A percentile compares a stretch with the other conserved stretches of the same genome.
Conservation (phyloP, 2,888 invertebrate species). For the Oegoconia quadripuncta region DNA sequence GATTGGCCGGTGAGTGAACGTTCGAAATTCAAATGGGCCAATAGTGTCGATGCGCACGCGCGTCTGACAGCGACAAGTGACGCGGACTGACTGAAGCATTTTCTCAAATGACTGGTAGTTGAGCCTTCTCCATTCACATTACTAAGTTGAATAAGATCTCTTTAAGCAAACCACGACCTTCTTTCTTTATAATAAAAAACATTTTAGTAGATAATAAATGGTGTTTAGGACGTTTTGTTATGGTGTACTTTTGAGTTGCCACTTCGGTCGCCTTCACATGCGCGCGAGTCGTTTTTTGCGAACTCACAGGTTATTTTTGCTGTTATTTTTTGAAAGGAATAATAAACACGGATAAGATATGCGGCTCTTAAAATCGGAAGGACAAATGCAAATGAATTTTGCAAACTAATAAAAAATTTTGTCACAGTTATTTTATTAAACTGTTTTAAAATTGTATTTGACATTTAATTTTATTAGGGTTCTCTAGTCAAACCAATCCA, state of each 20-base stretch:
- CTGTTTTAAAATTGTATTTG: no score
- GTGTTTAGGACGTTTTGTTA: slow-evolving; percentile 31
- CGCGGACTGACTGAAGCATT: slow-evolving; percentile 61
- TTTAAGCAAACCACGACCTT: slow-evolving; percentile 26
- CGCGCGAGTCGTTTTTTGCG: slow-evolving; percentile 68
- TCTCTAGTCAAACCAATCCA: no score
- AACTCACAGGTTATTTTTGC: slow-evolving; percentile 42
- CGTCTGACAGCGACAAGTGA: slow-evolving; percentile 54
- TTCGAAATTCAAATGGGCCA: slow-evolving; percentile 61
- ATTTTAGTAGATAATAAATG: slow-evolving; percentile 14
- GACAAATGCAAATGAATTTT: no score
- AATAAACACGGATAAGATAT: no score
- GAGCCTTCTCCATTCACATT: slow-evolving; percentile 68
- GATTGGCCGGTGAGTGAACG: slow-evolving; percentile 61
- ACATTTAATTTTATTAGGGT: no score
- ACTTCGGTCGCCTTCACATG: slow-evolving; percentile 73
- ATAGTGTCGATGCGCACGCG: slow-evolving; percentile 42
- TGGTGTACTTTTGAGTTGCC: slow-evolving; percentile 37
- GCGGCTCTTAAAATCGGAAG: no score
- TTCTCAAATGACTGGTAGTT: slow-evolving; percentile 65
- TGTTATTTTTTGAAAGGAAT: slow-evolving; percentile 1
- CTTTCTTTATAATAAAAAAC: slow-evolving; percentile 7
- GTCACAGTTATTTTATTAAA: no score
- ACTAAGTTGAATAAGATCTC: slow-evolving; percentile 38
- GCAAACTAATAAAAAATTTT: no score